Evolutionary conservation across 2,797 vertebrate genomes (phyloP).

Genomic region (Crypturellus tataupa): DNA sequence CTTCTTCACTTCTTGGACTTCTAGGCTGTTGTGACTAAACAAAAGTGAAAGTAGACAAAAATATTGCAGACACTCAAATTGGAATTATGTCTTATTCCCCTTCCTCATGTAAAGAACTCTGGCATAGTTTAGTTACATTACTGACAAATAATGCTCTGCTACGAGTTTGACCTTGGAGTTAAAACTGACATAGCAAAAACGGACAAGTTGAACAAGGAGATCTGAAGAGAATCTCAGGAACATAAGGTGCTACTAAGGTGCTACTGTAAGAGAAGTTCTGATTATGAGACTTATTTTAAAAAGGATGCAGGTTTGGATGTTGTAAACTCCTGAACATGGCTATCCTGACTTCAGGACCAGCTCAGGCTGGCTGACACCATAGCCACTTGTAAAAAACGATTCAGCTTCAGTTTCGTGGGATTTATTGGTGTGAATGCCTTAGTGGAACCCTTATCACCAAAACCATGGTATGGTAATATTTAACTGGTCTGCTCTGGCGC

Average conservation of each 20-base stretch:
- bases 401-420: too few relatives aligned
- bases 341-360: background rate
- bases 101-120: background rate
- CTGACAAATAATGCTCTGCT: background rate
- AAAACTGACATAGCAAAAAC: background rate
- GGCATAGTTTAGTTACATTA: background rate
- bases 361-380: background rate
- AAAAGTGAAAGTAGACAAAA: slow-evolving; percentile 22
- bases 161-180: background rate
- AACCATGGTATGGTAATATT: background rate
- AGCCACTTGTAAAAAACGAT: background rate
- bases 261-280: background rate
- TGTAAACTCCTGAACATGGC: background rate
- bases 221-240: background rate
- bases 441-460: background rate
- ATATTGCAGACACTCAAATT: background rate
- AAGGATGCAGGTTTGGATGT: background rate
- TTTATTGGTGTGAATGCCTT: background rate
- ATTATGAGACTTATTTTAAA: background rate
- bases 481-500: background rate
- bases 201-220: background rate
- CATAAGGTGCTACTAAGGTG: background rate
- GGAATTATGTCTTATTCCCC: background rate
- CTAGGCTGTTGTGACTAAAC: slow-evolving; percentile 17
- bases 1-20: slow-evolving; percentile 41